phyloP scores from a whole-genome alignment of 2,113 vertebrate species.

The Haplochromis vanheusdeni region DNA sequence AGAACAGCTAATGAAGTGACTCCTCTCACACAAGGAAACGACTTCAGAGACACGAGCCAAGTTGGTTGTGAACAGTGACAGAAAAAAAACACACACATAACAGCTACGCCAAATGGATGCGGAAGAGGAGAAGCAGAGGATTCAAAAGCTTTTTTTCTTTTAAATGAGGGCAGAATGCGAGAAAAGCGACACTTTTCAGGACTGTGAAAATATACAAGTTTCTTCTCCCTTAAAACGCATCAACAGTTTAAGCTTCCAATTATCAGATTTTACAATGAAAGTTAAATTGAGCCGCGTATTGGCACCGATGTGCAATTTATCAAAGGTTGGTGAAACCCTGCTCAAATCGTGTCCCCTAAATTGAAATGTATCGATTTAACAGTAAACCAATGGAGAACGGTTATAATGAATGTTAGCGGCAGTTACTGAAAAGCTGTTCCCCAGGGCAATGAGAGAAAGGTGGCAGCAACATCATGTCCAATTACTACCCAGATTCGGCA shows the following conservation, averaged over 20 bases:
- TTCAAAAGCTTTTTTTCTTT: background rate
- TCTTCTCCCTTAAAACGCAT: background rate
- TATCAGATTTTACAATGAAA: slow-evolving; percentile 12
- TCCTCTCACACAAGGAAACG: slow-evolving; percentile 1
- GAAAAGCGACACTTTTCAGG: background rate
- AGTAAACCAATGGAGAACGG: slow-evolving; percentile 36
- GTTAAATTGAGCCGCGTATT: slow-evolving; percentile 2
- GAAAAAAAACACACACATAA: background rate
- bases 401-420: slow-evolving; percentile 52
- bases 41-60: slow-evolving; percentile 9
- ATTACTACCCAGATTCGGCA: slow-evolving; percentile 28
- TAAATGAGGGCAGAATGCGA: background rate
- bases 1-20: slow-evolving; percentile 13
- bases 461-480: slow-evolving; percentile 37
- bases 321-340: slow-evolving; percentile 4
- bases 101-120: background rate
- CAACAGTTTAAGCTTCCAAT: slow-evolving; percentile 1
- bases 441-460: slow-evolving; percentile 20
- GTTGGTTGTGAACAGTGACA: background rate
- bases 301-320: slow-evolving; percentile 9
- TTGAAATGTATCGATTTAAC: slow-evolving; percentile 56
- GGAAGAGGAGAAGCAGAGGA: background rate
- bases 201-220: background rate
- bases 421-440: slow-evolving; percentile 38
- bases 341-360: slow-evolving; percentile 41